Percentiles rank a stretch among this genome's conserved stretches.
These are phyloP conservation scores for Drosophila saltans DNA, from an alignment of 1,140 invertebrate species.

Conservation along the genomic window DNA sequence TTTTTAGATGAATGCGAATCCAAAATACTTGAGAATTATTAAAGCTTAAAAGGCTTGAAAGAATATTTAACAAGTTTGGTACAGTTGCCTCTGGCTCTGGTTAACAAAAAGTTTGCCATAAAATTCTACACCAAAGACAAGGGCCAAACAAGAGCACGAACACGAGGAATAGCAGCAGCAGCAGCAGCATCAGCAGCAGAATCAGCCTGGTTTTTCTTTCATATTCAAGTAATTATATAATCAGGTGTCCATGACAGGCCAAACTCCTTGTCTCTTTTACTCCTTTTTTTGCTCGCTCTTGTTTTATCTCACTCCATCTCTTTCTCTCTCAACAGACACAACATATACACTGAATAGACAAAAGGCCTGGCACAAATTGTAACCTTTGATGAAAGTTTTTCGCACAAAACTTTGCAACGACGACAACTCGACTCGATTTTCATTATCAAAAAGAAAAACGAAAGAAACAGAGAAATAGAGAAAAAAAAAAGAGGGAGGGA, in stretches of 20 bases:
- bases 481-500: not conserved
- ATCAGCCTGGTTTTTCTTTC: constrained; percentile 27
- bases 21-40: constrained; percentile 8
- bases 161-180: not conserved
- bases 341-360: constrained; percentile 18
- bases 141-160: constrained; percentile 21
- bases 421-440: constrained; percentile 64
- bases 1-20: not conserved
- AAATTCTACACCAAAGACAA: constrained; percentile 8
- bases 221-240: constrained; percentile 61
- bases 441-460: constrained; percentile 69
- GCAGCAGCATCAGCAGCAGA: constrained; percentile 20
- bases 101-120: constrained; percentile 7
- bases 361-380: constrained; percentile 62
- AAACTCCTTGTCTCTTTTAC: constrained; percentile 10
- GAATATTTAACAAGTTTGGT: constrained; percentile 10
- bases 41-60: not conserved
- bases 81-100: constrained; percentile 2
- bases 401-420: constrained; percentile 66
- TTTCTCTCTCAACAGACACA: not conserved
- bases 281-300: not conserved
- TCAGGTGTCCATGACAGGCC: constrained; percentile 70
- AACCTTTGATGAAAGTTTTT: constrained; percentile 79
- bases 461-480: not conserved
- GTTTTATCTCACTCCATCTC: not conserved